Percentiles rank a stretch among this genome's conserved stretches.
phyloP scores from a whole-genome alignment of 2,888 invertebrate species.

The Hemistola chrysoprasaria region DNA sequence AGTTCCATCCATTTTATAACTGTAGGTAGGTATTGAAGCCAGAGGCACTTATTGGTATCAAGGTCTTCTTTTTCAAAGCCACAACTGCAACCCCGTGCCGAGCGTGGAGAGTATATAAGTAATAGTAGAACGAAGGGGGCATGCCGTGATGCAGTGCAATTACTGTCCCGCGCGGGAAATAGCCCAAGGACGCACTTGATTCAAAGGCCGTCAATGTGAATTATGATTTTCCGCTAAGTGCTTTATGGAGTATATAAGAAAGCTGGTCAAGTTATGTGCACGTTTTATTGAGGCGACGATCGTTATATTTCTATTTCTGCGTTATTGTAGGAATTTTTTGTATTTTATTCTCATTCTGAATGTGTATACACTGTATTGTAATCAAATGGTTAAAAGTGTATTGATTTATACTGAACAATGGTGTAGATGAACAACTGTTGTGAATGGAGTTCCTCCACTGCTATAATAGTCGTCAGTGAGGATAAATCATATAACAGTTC shows the following conservation, averaged over 20 bases:
- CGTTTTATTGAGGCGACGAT: too few species aligned
- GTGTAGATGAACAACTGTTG: too few species aligned
- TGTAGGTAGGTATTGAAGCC: too few species aligned
- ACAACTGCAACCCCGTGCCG: conserved; percentile 30
- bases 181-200: conserved; percentile 66
- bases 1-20: too few species aligned
- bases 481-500: too few species aligned
- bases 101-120: conserved; percentile 32
- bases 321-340: background rate
- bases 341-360: too few species aligned
- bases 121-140: conserved; percentile 43
- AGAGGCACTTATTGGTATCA: conserved; percentile 12
- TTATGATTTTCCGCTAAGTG: conserved; percentile 15
- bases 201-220: conserved; percentile 44
- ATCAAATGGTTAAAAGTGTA: too few species aligned
- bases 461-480: too few species aligned
- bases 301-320: conserved; percentile 1
- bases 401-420: too few species aligned
- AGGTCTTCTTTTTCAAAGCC: conserved; percentile 17
- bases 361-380: too few species aligned
- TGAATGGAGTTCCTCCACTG: too few species aligned
- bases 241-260: conserved; percentile 9
- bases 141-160: conserved; percentile 74
- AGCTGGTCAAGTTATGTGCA: background rate
- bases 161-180: conserved; percentile 58